Percentiles rank a stretch among this genome's conserved stretches.
These are phyloP conservation scores for Pterocles gutturalis DNA, from an alignment of 2,113 vertebrate species.

Conservation along the genomic window DNA sequence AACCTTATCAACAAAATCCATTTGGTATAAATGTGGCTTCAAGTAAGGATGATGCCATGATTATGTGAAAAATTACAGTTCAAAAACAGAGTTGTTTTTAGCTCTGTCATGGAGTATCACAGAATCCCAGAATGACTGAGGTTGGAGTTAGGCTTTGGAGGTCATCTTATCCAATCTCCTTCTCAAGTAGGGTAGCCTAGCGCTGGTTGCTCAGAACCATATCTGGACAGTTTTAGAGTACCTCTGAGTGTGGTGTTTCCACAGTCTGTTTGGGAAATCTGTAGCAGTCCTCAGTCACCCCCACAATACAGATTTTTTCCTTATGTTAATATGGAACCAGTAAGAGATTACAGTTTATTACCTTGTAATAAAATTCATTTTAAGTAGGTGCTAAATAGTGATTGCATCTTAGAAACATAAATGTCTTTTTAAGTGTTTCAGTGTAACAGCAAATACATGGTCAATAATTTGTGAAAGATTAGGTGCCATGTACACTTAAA, in stretches of 20 bases:
- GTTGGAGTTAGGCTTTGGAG: background rate
- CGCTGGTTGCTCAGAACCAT: accelerated
- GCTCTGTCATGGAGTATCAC: background rate
- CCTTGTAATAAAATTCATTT: background rate
- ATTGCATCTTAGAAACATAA: background rate
- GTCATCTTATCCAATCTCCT: background rate
- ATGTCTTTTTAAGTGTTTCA: background rate
- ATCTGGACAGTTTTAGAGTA: background rate
- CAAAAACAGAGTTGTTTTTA: background rate
- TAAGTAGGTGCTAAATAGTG: background rate
- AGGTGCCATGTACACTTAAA: background rate
- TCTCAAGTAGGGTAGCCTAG: background rate
- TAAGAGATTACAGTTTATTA: background rate
- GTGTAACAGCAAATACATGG: background rate
- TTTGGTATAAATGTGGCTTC: background rate
- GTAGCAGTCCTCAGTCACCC: background rate
- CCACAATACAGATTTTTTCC: background rate
- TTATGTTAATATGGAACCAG: background rate
- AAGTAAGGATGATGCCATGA: background rate
- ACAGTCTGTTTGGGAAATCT: background rate
- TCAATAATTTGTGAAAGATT: background rate
- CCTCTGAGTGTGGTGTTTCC: too few relatives aligned
- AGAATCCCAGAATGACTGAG: background rate
- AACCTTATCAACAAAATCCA: background rate
- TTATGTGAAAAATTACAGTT: background rate